Evolutionary conservation across 2,797 vertebrate species (phyloP).

Genomic region (Manis pentadactyla): DNA sequence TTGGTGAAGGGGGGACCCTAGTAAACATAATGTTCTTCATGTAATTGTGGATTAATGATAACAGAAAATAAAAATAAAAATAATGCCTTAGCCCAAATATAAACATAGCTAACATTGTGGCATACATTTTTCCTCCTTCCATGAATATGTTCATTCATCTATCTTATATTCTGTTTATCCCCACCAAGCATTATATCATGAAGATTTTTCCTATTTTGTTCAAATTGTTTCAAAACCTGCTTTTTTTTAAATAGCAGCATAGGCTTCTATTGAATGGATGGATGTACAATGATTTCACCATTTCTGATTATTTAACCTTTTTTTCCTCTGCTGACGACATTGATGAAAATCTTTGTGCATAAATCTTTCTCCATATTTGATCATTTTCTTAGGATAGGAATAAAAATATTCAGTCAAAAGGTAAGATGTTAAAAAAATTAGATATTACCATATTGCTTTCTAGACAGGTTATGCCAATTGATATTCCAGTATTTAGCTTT

Average conservation of each 20-base stretch:
- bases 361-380: slow-evolving; percentile 30
- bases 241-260: slow-evolving; percentile 19
- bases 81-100: neutral
- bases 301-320: neutral
- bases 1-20: no score
- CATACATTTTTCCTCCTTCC: neutral
- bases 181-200: neutral
- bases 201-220: slow-evolving; percentile 35
- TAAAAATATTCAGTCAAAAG: slow-evolving; percentile 48
- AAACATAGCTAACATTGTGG: neutral
- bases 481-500: slow-evolving; percentile 17
- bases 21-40: no score
- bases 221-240: slow-evolving; percentile 9
- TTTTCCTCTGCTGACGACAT: neutral
- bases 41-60: no score
- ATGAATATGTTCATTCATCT: neutral
- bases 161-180: neutral
- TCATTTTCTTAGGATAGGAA: slow-evolving; percentile 31
- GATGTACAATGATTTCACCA: neutral
- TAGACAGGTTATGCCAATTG: slow-evolving; percentile 42
- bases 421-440: slow-evolving; percentile 17
- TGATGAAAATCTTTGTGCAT: neutral
- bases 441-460: neutral
- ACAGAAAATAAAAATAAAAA: neutral
- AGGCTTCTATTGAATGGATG: neutral